These are phyloP conservation scores for Mechanitis mazaeus DNA, from an alignment of 2,888 invertebrate genomes.

Conservation along the genomic window DNA sequence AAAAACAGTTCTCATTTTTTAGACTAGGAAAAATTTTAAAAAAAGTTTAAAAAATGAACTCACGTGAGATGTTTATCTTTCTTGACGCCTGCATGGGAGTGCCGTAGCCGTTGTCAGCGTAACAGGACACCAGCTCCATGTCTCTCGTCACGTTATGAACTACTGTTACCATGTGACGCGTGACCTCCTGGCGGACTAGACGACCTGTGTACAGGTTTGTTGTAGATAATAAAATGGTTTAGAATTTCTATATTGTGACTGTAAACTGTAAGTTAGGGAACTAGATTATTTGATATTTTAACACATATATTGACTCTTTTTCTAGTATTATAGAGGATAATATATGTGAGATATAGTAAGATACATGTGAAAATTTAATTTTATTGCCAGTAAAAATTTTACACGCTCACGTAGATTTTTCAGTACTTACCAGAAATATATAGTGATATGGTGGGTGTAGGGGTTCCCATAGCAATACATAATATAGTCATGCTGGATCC, in stretches of 20 bases:
- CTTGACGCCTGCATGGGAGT: conserved; percentile 90
- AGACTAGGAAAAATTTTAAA: too few relatives aligned
- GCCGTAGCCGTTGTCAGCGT: conserved; percentile 92
- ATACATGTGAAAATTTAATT: too few relatives aligned
- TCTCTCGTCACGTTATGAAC: conserved; percentile 89
- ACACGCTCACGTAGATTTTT: too few relatives aligned
- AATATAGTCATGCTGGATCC: conserved; percentile 91
- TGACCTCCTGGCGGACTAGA: conserved; percentile 88
- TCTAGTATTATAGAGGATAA: too few relatives aligned
- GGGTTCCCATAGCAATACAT: conserved; percentile 90
- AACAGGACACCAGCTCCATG: conserved; percentile 91
- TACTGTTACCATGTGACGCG: conserved; percentile 91
- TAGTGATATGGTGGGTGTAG: conserved; percentile 88
- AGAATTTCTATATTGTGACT: too few relatives aligned
- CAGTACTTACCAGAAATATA: conserved; percentile 82
- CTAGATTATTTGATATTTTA: too few relatives aligned
- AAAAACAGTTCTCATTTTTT: too few relatives aligned
- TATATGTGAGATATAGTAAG: too few relatives aligned
- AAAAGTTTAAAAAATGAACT: too few relatives aligned
- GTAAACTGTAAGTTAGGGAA: too few relatives aligned
- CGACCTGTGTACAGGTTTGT: conserved; percentile 55
- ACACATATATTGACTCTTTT: too few relatives aligned
- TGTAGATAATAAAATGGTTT: neutral
- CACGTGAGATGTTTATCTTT: conserved; percentile 88
- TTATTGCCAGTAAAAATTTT: too few relatives aligned